Base-by-base conservation (phyloP, 2,113 vertebrate species). In the Egretta garzetta region DNA sequence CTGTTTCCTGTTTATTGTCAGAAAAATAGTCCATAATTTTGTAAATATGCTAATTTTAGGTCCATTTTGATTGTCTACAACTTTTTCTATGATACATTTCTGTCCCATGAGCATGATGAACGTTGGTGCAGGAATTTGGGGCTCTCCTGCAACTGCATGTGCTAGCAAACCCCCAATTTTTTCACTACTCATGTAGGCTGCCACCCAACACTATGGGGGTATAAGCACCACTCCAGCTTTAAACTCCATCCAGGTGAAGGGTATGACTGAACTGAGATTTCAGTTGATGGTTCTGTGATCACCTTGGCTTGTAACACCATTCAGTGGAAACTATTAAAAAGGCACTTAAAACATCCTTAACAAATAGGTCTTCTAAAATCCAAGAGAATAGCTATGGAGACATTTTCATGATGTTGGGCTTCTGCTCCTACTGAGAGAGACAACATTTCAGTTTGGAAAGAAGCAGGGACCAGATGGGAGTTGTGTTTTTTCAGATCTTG, bases 51-150 rank as follows among this genome's bases (percentile, higher is more conserved):
- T 75, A n/a, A 59, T 58, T 85, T 92, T 82, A 75, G 6, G 11
- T 83, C 28, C 7, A 56, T 68, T 75, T 63, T 77, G 12, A 63
- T 43, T 67, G 8, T 67, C 8, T 68, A 43, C 43, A 75, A 59
- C 14, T 87, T 84, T 14, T 8, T 37, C 22, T 64, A 18, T 23
- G 14, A 53, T 22, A 66, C 3, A 45, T 64, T 94, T 55, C 26
- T 72, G 13, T 56, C 23, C 11, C 1, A 0, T 55, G 37, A 59
- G 28, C 3, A 1, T 60, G 24, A 67, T 1, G 4, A 39, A 73
- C 14, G 22, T 45, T 70, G 14, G 41, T 86, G 41, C 28, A 70
- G 14, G 30, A 55, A 80, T 37, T 15, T n/a, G 9, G 8, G 18
- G 6, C 41, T 53, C 21, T 76, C 22, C 18, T 86, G 14, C 53